Conservation (phyloP, 2,888 invertebrate species). For the Gryllus longicercus region DNA sequence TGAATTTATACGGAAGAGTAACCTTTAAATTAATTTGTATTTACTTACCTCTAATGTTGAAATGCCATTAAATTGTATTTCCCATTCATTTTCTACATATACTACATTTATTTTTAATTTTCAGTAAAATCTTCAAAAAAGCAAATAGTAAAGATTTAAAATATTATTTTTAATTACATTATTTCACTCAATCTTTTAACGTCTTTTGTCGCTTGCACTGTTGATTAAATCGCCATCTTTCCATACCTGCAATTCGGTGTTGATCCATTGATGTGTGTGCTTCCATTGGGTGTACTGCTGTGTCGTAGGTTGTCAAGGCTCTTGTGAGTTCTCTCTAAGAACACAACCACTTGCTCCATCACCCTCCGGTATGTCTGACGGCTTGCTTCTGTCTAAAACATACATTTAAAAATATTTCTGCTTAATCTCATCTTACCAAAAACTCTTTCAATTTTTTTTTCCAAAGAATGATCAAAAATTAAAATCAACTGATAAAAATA, state of each 20-base stretch:
- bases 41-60: too few relatives aligned
- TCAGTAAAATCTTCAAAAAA: too few relatives aligned
- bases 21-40: too few relatives aligned
- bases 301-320: constrained; percentile 52
- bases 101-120: too few relatives aligned
- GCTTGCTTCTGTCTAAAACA: constrained; percentile 63
- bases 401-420: not conserved
- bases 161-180: not conserved
- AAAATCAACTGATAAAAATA: too few relatives aligned
- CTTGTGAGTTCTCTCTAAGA: constrained; percentile 64
- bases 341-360: constrained; percentile 66
- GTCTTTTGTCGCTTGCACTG: not conserved
- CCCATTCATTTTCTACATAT: too few relatives aligned
- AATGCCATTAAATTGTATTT: too few relatives aligned
- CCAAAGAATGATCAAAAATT: too few relatives aligned
- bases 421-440: too few relatives aligned
- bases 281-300: constrained; percentile 26
- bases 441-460: too few relatives aligned
- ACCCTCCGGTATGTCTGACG: constrained; percentile 70
- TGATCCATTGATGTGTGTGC: not conserved
- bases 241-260: not conserved
- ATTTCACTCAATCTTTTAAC: not conserved
- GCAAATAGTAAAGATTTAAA: too few relatives aligned
- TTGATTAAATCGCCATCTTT: not conserved
- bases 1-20: too few relatives aligned